Evolutionary conservation across 2,113 vertebrate genomes (phyloP), one percentile per base, ranked within the genome.

Genomic region (Catharus bicknelli): DNA sequence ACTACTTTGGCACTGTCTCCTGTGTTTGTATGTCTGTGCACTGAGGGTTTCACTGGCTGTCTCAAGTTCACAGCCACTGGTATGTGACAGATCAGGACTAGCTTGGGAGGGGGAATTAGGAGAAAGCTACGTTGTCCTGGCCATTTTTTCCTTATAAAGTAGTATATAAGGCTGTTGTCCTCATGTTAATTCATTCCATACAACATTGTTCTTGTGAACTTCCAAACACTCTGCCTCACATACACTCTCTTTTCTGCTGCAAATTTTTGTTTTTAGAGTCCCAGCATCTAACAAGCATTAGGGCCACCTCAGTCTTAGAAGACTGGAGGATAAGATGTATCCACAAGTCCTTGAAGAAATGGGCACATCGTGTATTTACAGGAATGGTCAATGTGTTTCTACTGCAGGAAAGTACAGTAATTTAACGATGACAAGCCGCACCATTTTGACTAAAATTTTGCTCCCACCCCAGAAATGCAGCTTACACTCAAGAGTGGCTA

Each of bases 71-170:
- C 2, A 27, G 19, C 0, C 1, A 18, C 11, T 30, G 29, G 4
- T 12, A 38, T 9, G 10, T 20, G 17, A 58, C 9, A 48, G 15
- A 32, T 48, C 12, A 78, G 21, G 13, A 34, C 4, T 5, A 77
- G 27, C 0, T 1, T 51, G 13, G 77, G 26, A 68, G 9, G 5
- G 5, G 2, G 1, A 16, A 4, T 27, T 38, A 55, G 32, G 13
- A 38, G 40, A 61, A 76, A 74, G 9, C 38, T 68, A 57, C 6
- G 10, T 38, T 69, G 5, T 30, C 47, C 21, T 13, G 14, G 36
- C 11, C 19, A 9, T 26, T 76, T 89, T 75, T 68, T 38, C 22
- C 16, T 11, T 11, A 5, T 47, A 77, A 45, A 27, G 16, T 18
- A 43, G 26, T 21, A 8, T 76, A 47, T 57, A 32, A 76, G 15